These are phyloP conservation scores for Carassius carassius DNA, from an alignment of 2,113 vertebrate species.

Conservation along the genomic window DNA sequence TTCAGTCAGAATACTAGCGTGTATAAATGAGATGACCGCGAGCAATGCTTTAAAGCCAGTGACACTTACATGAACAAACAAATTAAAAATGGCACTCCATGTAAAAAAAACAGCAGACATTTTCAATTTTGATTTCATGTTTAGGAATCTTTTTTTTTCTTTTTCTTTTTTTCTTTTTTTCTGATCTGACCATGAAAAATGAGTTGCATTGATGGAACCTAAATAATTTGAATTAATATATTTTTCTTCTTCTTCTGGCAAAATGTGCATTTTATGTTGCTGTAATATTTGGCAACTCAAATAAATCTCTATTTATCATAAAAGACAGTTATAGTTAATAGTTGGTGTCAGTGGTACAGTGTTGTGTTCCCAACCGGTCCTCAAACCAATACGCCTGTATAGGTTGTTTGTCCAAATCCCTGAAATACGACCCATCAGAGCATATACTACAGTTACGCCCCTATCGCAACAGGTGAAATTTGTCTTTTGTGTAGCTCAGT, in stretches of 20 bases:
- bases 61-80: background rate
- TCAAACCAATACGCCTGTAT: too few relatives aligned
- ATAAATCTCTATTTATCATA: background rate
- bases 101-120: background rate
- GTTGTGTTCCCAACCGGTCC: background rate
- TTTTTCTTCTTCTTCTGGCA: too few relatives aligned
- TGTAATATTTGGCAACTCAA: background rate
- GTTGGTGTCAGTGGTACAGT: background rate
- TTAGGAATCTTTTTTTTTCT: background rate
- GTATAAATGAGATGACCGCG: background rate
- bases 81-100: background rate
- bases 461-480: too few relatives aligned
- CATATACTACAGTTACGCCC: too few relatives aligned
- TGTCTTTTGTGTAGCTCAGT: too few relatives aligned
- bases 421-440: too few relatives aligned
- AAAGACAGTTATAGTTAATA: background rate
- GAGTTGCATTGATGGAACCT: background rate
- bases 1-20: background rate
- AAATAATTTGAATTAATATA: too few relatives aligned
- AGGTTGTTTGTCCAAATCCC: too few relatives aligned
- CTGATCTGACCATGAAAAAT: background rate
- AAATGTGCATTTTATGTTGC: background rate
- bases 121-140: background rate
- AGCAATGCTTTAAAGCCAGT: background rate
- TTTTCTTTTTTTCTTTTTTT: too few relatives aligned